Evolutionary conservation across 2,113 vertebrate species (phyloP), one percentile per base, ranked within the genome.

Genomic region (Phodopus roborovskii): DNA sequence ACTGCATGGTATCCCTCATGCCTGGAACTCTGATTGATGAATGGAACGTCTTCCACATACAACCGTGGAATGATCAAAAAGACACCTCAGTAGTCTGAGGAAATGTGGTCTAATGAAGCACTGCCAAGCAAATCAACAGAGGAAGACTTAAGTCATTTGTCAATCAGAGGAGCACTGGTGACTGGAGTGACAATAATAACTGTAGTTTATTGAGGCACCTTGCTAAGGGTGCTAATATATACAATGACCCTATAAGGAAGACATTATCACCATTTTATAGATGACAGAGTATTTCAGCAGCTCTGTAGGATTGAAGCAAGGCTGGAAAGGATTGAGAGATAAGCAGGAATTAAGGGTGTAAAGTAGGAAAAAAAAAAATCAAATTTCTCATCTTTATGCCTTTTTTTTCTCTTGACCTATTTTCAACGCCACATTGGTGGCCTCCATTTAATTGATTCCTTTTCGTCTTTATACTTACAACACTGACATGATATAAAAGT

Each of bases 141-240:
- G 82, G 50, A 93, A 70, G 36, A 77, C 50, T 9, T 75, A 74
- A 81, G 71, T 39, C 84, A 81, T 78, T 82, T 94, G 92, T 96
- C 96, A 94, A 70, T 97, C 95, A 74, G 50, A 95, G 94, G 79
- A 82, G 90, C 79, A 39, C 19, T 73, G 81, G 70, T 78, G 84
- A 97, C 77, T 92, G 68, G 79, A 88, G 53, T 1, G 12, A 91
- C 64, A 82, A 90, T 93, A 94, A 94, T 70, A 95, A 82, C 92
- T 39, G 1, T 92, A 92, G 82, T 94, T 96, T 93, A 97, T 68
- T 39, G 77, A 89, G 81, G 62, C 66, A 83, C 71, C 92, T 97
- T 93, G 81, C 86, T 92, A 96, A 96, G 71, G 92, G 81, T 82
- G 92, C 92, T 96, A 88, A 92, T 97, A 93, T 96, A 84, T 19